A percentile compares a stretch with the other conserved stretches of the same genome.
Conservation (phyloP, 2,888 invertebrate genomes). For the Graphium colonna region DNA sequence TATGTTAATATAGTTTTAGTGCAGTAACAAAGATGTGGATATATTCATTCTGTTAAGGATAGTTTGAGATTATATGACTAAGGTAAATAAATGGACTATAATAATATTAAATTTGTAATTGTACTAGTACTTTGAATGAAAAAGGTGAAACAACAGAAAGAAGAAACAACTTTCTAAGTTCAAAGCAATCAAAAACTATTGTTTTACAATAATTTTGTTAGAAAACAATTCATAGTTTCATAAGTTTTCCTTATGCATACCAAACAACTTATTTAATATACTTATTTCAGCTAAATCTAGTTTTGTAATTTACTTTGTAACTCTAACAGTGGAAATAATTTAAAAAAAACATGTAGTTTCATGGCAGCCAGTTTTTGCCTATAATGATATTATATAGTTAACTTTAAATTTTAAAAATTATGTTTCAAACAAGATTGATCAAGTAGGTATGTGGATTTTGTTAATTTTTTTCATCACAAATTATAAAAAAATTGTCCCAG, state of each 20-base stretch:
- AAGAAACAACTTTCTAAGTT: too few relatives aligned
- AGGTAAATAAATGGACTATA: not conserved
- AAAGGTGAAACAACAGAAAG: too few relatives aligned
- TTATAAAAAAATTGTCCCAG: too few relatives aligned
- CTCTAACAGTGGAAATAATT: not conserved
- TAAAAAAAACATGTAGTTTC: not conserved
- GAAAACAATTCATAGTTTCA: not conserved
- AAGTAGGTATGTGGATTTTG: too few relatives aligned
- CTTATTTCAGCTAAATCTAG: not conserved
- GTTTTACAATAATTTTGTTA: not conserved
- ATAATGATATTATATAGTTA: slow-evolving; percentile 17
- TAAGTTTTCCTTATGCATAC: not conserved
- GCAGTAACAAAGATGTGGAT: not conserved
- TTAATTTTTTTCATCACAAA: too few relatives aligned
- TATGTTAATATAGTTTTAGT: not conserved
- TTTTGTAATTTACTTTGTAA: not conserved
- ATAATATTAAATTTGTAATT: not conserved
- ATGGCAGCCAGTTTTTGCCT: slow-evolving; percentile 17
- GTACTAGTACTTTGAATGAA: too few relatives aligned
- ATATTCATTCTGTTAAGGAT: not conserved
- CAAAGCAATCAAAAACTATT: not conserved
- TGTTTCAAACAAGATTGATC: too few relatives aligned
- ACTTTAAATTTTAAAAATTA: not conserved
- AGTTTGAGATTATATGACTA: not conserved
- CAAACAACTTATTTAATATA: not conserved